Percentiles rank a stretch among this genome's conserved stretches.
phyloP scores from a whole-genome alignment of 2,113 vertebrate species.

The Clarias magur region DNA sequence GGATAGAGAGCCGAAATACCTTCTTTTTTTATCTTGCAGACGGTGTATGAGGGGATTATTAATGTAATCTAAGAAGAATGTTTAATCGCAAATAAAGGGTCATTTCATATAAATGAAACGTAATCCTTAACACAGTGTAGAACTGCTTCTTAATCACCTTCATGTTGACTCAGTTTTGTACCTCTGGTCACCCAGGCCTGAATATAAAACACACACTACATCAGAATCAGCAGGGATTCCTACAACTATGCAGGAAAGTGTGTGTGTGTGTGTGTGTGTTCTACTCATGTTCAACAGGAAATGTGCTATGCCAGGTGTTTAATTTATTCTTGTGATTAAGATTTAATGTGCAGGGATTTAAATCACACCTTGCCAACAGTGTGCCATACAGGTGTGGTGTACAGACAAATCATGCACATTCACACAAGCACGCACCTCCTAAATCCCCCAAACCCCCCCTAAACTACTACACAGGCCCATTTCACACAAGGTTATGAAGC shows the following conservation, averaged over 20 bases:
- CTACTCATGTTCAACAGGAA: constrained; percentile 10
- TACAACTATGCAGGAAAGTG: background rate
- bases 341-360: constrained; percentile 43
- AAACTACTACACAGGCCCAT: background rate
- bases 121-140: background rate
- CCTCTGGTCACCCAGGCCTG: constrained; percentile 21
- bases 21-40: background rate
- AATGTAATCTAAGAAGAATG: background rate
- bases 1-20: background rate
- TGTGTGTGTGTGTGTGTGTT: constrained; percentile 28
- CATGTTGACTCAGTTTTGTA: background rate
- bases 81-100: background rate
- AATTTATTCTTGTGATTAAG: constrained; percentile 51
- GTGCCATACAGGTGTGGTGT: constrained; percentile 17
- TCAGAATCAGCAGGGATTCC: constrained; percentile 8
- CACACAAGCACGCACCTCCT: constrained; percentile 15
- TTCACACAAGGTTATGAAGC: background rate
- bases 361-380: constrained; percentile 31
- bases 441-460: background rate
- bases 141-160: background rate
- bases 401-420: constrained; percentile 33
- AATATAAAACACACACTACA: constrained; percentile 7
- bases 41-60: background rate
- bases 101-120: background rate
- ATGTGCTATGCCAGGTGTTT: constrained; percentile 44